Conservation (phyloP, 2,113 vertebrate genomes). For the Leuciscus idus region DNA sequence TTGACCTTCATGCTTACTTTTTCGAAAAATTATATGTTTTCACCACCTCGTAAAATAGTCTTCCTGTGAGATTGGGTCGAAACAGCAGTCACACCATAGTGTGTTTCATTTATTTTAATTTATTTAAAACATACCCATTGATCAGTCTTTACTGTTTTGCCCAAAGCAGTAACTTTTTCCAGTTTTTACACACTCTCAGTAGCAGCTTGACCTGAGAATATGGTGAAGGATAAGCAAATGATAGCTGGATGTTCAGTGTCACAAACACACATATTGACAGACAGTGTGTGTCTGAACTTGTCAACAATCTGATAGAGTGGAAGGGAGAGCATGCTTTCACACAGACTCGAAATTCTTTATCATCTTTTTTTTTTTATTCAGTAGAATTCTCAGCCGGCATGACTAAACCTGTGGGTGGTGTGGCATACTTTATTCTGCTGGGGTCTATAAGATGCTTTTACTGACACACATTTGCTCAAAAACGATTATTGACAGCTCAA, state of each 20-base stretch:
- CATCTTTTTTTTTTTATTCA: background rate
- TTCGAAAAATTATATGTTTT: no score
- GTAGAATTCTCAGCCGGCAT: background rate
- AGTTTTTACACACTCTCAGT: background rate
- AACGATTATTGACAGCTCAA: background rate
- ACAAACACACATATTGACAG: constrained; percentile 18
- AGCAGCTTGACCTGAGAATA: background rate
- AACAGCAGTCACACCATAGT: no score
- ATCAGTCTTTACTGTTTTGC: background rate
- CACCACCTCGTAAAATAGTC: no score
- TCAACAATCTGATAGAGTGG: constrained; percentile 30
- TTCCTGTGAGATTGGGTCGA: no score
- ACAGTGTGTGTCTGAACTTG: constrained; percentile 30
- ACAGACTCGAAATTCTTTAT: constrained; percentile 13
- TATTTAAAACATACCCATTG: background rate
- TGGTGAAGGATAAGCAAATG: background rate
- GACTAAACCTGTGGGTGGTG: constrained; percentile 21
- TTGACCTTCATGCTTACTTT: no score
- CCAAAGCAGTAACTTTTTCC: background rate
- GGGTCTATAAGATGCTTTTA: background rate
- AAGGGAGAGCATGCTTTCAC: constrained; percentile 23
- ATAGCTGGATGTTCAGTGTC: background rate
- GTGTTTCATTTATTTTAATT: background rate
- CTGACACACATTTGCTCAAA: no score
- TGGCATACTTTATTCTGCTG: background rate